A percentile compares a stretch with the other conserved stretches of the same genome.
Evolutionary conservation across 2,113 vertebrate species (phyloP).

Genomic region (Prunella himalayana): DNA sequence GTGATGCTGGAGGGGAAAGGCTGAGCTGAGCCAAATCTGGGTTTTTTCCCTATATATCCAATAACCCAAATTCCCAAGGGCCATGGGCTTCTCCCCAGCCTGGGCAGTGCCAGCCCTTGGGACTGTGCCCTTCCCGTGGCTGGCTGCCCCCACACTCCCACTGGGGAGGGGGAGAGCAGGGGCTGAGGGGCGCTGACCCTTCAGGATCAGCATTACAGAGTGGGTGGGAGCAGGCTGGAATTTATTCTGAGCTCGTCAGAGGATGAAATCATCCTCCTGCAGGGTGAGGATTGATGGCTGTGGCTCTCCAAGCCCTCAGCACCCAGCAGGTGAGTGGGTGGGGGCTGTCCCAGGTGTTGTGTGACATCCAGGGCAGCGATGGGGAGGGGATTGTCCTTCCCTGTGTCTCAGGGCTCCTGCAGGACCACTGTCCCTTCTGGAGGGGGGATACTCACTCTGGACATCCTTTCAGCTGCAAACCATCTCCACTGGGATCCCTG

Average conservation of each 20-base stretch:
- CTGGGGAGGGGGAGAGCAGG: not conserved
- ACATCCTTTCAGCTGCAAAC: constrained; percentile 38
- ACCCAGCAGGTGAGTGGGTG: rapidly evolving
- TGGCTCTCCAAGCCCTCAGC: not conserved
- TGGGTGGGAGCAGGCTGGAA: not conserved
- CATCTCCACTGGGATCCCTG: constrained; percentile 28
- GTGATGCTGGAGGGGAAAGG: not conserved
- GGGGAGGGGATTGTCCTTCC: not conserved
- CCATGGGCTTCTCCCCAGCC: not conserved
- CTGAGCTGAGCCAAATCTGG: not conserved
- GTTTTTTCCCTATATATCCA: not conserved
- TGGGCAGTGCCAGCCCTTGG: rapidly evolving
- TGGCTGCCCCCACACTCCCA: rapidly evolving
- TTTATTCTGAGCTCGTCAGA: not conserved
- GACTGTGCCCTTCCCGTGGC: not conserved
- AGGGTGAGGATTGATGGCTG: not conserved
- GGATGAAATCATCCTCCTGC: not conserved
- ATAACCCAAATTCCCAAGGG: not conserved
- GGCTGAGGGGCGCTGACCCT: not conserved
- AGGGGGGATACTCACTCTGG: not conserved
- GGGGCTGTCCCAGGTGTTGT: not conserved
- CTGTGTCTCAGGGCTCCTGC: not conserved
- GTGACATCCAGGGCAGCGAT: rapidly evolving
- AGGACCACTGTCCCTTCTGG: not conserved
- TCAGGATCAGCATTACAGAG: rapidly evolving